Conservation (phyloP, 2,797 vertebrate genomes). For the Distichodus sexfasciatus region DNA sequence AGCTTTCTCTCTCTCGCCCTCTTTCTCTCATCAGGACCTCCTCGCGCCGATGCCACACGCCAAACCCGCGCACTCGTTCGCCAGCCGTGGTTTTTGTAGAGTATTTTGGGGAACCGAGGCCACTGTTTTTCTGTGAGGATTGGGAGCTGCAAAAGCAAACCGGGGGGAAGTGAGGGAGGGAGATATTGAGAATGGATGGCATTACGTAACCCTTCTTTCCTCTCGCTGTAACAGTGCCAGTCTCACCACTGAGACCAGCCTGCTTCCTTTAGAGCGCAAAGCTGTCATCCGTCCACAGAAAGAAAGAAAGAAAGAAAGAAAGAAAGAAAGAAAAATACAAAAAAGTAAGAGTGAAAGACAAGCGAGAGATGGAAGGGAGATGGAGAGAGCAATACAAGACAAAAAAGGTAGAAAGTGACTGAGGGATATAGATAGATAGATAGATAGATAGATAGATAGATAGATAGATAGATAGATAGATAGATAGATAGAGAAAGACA, state of each 20-base stretch:
- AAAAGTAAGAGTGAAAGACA: too few relatives aligned
- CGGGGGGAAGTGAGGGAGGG: not conserved
- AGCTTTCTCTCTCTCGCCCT: not conserved
- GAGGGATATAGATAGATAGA: too few relatives aligned
- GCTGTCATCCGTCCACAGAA: conserved; percentile 37
- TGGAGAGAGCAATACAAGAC: too few relatives aligned
- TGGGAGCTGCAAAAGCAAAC: conserved; percentile 1
- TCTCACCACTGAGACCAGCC: conserved; percentile 38
- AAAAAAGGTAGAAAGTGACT: too few relatives aligned
- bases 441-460: too few relatives aligned
- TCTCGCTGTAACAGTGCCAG: conserved; percentile 42
- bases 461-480: too few relatives aligned
- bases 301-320: not conserved
- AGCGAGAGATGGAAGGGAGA: too few relatives aligned
- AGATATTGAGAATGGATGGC: conserved; percentile 25
- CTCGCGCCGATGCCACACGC: not conserved
- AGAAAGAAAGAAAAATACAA: conserved; percentile 19
- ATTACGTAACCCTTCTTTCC: conserved; percentile 37
- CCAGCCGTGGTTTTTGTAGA: conserved; percentile 1
- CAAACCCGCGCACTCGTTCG: conserved; percentile 3
- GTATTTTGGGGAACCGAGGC: conserved; percentile 14
- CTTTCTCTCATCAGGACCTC: conserved; percentile 7
- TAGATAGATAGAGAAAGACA: too few relatives aligned
- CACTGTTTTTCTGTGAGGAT: conserved; percentile 12
- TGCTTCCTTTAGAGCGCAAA: conserved; percentile 44